A percentile compares a stretch with the other conserved stretches of the same genome.
phyloP scores from a whole-genome alignment of 2,113 vertebrate genomes.

The Chloroceryle aenea region DNA sequence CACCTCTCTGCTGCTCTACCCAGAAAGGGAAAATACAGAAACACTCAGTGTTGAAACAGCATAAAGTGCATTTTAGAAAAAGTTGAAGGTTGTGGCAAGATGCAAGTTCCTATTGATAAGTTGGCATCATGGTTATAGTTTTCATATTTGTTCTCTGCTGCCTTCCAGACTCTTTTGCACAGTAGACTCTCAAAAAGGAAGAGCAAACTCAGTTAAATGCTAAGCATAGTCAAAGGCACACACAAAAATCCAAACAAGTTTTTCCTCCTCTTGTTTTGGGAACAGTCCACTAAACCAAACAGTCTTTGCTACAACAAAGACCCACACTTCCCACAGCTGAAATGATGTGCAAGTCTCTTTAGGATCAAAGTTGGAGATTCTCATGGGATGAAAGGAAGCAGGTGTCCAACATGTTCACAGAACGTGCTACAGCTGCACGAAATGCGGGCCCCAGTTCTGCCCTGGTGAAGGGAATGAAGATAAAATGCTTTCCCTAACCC shows the following conservation, averaged over 20 bases:
- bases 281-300: constrained; percentile 13
- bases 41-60: not conserved
- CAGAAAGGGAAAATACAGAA: not conserved
- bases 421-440: not conserved
- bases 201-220: not conserved
- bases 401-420: not conserved
- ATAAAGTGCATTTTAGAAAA: not conserved
- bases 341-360: not conserved
- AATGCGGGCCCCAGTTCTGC: not conserved
- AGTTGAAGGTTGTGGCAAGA: not conserved
- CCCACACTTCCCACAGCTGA: not conserved
- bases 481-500: not conserved
- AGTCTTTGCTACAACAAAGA: not conserved
- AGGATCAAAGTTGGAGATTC: not conserved
- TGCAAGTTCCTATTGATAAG: not conserved
- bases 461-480: not conserved
- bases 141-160: not conserved
- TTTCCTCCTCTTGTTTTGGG: not conserved
- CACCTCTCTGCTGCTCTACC: not conserved
- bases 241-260: not conserved
- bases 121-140: accelerated
- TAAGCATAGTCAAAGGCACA: not conserved
- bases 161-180: not conserved
- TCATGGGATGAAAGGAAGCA: not conserved
- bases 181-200: not conserved